phyloP scores from a whole-genome alignment of 1,140 invertebrate genomes.

The Leptonema lineaticorne region DNA sequence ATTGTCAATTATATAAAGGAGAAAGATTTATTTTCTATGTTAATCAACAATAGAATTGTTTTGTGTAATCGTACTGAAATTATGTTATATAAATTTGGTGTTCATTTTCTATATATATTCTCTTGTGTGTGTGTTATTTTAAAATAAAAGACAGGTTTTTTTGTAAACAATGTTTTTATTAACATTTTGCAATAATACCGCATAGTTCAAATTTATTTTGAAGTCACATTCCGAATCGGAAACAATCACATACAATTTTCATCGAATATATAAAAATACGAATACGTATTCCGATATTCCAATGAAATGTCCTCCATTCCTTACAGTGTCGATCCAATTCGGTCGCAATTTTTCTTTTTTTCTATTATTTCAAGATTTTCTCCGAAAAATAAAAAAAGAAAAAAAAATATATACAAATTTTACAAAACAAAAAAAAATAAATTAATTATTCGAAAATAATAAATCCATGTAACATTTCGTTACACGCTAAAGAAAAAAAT shows the following conservation, averaged over 20 bases:
- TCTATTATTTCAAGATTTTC: neutral
- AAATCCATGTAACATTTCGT: neutral
- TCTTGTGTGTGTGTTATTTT: neutral
- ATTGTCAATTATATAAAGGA: too few relatives aligned
- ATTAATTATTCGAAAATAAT: slow-evolving; percentile 6
- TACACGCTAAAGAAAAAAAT: slow-evolving; percentile 9
- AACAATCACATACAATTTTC: slow-evolving; percentile 37
- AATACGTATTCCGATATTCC: slow-evolving; percentile 6
- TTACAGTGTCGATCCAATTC: slow-evolving; percentile 2
- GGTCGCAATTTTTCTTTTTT: slow-evolving; percentile 5
- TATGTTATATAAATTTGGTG: too few relatives aligned
- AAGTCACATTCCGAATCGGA: slow-evolving; percentile 37
- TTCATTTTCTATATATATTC: neutral
- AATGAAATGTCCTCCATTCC: neutral
- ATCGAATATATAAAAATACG: neutral
- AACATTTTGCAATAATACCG: slow-evolving; percentile 39
- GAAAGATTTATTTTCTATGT: too few relatives aligned
- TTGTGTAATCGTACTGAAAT: too few relatives aligned
- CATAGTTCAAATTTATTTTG: slow-evolving; percentile 36
- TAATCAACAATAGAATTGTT: too few relatives aligned
- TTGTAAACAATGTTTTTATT: slow-evolving; percentile 42
- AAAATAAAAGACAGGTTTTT: slow-evolving; percentile 21
- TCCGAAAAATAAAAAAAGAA: slow-evolving; percentile 5
- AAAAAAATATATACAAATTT: too few relatives aligned
- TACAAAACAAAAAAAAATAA: slow-evolving; percentile 16